phyloP scores from a whole-genome alignment of 2,113 vertebrate species.

The Lampris incognitus region DNA sequence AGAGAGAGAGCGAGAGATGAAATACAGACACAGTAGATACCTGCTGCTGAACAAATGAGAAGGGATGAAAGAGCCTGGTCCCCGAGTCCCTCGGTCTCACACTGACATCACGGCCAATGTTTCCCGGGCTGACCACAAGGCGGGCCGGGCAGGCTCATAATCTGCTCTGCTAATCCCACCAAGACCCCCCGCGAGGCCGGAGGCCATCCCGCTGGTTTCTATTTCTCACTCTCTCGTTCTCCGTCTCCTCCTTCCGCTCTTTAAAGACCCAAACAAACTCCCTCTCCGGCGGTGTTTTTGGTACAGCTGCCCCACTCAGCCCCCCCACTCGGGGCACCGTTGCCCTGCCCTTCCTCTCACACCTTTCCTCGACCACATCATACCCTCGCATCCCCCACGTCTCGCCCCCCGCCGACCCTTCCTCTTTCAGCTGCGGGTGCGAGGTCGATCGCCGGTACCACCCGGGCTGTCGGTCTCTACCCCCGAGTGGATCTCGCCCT shows the following conservation, averaged over 20 bases:
- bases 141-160: slow-evolving; percentile 45
- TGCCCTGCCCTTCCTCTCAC: background rate
- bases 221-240: slow-evolving; percentile 14
- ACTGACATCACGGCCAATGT: slow-evolving; percentile 28
- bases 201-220: slow-evolving; percentile 22
- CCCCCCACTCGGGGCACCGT: slow-evolving; percentile 24
- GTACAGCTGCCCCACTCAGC: slow-evolving; percentile 14
- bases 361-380: background rate
- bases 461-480: slow-evolving; percentile 31
- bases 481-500: slow-evolving; percentile 2
- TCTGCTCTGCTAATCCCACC: slow-evolving; percentile 57
- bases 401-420: no score
- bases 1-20: slow-evolving; percentile 46
- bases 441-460: slow-evolving; percentile 19
- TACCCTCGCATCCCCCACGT: no score
- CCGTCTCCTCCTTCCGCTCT: slow-evolving; percentile 7
- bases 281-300: background rate
- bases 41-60: slow-evolving; percentile 62
- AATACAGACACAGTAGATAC: slow-evolving; percentile 65
- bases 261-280: slow-evolving; percentile 30
- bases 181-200: slow-evolving; percentile 34
- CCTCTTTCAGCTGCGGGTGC: no score
- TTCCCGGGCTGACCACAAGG: slow-evolving; percentile 28
- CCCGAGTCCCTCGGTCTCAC: slow-evolving; percentile 14
- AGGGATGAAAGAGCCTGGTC: slow-evolving; percentile 42